Percentiles rank a stretch among this genome's conserved stretches.
phyloP scores from a whole-genome alignment of 2,888 invertebrate genomes.

The Nephrotoma appendiculata region DNA sequence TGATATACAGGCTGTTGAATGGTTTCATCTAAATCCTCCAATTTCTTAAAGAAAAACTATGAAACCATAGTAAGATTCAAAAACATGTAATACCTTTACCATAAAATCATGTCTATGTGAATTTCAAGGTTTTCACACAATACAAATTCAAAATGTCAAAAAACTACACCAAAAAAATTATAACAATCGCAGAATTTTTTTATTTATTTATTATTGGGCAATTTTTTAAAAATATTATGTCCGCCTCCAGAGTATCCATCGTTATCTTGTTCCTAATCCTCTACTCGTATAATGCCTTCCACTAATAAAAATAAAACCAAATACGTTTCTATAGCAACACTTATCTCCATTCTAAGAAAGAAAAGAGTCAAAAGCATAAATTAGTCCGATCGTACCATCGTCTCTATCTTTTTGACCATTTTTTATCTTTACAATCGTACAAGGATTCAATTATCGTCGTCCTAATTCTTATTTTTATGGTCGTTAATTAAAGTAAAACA shows the following conservation, averaged over 20 bases:
- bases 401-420: background rate
- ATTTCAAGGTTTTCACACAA: background rate
- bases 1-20: background rate
- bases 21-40: background rate
- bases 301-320: background rate
- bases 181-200: background rate
- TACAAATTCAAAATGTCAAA: background rate
- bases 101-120: background rate
- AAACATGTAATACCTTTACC: background rate
- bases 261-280: background rate
- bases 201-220: background rate
- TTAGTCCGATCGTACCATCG: background rate
- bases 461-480: background rate
- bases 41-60: background rate
- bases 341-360: background rate
- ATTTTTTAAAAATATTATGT: background rate
- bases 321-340: background rate
- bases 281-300: background rate
- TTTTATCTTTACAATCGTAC: background rate
- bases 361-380: background rate
- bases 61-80: background rate
- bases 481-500: background rate
- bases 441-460: background rate
- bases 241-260: background rate
- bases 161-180: background rate